Conservation (phyloP, 2,888 invertebrate species). For the Calliopum simillimum region DNA sequence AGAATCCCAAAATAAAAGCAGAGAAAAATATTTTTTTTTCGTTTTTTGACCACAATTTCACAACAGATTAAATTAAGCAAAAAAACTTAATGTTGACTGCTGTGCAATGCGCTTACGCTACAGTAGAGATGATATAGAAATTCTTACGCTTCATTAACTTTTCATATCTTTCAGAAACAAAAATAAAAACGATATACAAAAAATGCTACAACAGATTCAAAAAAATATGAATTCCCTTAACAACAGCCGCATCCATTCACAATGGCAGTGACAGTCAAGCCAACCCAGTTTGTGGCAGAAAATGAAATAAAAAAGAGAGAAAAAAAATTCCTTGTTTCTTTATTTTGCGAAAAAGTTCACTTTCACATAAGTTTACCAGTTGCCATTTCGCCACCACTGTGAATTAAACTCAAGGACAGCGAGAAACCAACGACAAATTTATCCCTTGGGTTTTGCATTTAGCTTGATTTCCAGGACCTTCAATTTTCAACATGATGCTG, state of each 20-base stretch:
- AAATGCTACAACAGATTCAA: not conserved
- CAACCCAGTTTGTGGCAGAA: slow-evolving; percentile 17
- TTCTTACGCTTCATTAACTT: no score
- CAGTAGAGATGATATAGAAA: no score
- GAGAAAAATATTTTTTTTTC: no score
- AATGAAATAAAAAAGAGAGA: slow-evolving; percentile 12
- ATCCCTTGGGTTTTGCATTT: slow-evolving; percentile 54
- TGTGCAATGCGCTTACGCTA: no score
- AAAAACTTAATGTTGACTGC: no score
- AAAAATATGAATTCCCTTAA: slow-evolving; percentile 23
- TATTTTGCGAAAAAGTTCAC: no score
- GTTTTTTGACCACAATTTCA: no score
- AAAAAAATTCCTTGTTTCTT: slow-evolving; percentile 36
- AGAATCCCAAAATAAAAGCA: no score
- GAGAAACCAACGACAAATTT: slow-evolving; percentile 28
- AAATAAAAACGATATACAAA: not conserved
- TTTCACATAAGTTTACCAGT: slow-evolving; percentile 50
- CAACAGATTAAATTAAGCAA: no score
- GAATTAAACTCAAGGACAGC: slow-evolving; percentile 41
- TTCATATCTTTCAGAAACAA: no score
- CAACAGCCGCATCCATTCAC: not conserved
- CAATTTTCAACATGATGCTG: slow-evolving; percentile 45
- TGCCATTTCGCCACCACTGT: slow-evolving; percentile 42
- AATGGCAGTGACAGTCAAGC: slow-evolving; percentile 1
- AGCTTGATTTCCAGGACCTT: slow-evolving; percentile 36